Evolutionary conservation across 2,113 vertebrate species (phyloP).

Genomic region (Vanacampus margaritifer): DNA sequence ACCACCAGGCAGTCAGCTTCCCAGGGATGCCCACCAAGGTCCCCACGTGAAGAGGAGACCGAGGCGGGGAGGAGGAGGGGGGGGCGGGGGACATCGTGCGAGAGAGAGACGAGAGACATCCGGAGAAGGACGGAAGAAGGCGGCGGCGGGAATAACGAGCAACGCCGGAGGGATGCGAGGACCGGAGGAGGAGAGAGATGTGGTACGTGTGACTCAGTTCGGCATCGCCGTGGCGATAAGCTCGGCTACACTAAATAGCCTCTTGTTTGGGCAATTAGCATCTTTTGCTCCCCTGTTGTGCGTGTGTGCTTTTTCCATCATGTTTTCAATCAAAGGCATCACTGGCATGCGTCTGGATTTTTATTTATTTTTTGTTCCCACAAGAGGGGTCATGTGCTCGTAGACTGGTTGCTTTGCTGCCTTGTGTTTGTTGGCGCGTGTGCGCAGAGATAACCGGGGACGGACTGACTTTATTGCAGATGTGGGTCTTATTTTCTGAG

Average conservation of each 20-base stretch:
- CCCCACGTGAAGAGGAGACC: conserved; percentile 64
- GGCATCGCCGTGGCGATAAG: conserved; percentile 56
- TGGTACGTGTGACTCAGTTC: conserved; percentile 68
- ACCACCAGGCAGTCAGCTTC: conserved; percentile 55
- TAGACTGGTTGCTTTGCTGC: conserved; percentile 8
- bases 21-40: conserved; percentile 54
- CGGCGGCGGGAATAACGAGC: conserved; percentile 44
- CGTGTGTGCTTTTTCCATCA: conserved; percentile 13
- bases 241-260: conserved; percentile 30
- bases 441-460: conserved; percentile 18
- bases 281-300: conserved; percentile 24
- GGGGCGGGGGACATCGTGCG: conserved; percentile 16
- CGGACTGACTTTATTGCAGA: conserved; percentile 57
- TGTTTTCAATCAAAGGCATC: neutral
- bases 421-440: conserved; percentile 14
- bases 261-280: conserved; percentile 12
- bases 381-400: conserved; percentile 28
- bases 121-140: conserved; percentile 49
- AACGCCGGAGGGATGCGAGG: conserved; percentile 55
- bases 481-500: conserved; percentile 57
- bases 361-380: conserved; percentile 15
- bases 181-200: conserved; percentile 57
- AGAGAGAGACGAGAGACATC: conserved; percentile 56
- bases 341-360: neutral
- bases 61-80: conserved; percentile 27